A percentile compares a stretch with the other conserved stretches of the same genome.
These are phyloP conservation scores for Malurus cyaneus DNA, from an alignment of 2,113 vertebrate species.

Conservation along the genomic window DNA sequence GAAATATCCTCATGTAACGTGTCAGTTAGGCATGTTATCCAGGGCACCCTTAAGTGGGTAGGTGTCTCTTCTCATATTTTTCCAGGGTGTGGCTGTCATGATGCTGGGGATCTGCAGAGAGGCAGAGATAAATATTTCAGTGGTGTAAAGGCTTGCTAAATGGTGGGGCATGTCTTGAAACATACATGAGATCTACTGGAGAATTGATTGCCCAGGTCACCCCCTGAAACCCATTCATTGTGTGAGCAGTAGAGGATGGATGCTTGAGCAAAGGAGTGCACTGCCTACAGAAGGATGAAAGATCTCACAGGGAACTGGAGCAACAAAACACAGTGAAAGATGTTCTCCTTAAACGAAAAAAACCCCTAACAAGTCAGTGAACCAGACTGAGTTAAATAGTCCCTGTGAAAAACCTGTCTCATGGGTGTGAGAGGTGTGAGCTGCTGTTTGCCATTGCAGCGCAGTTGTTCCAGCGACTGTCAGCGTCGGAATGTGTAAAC, in stretches of 20 bases:
- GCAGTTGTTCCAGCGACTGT: background rate
- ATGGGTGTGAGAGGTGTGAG: background rate
- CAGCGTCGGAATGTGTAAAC: background rate
- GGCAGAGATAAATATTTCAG: background rate
- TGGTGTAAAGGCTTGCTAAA: background rate
- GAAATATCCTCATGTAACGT: background rate
- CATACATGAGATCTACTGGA: background rate
- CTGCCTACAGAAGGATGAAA: background rate
- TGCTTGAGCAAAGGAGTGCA: background rate
- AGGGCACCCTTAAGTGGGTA: background rate
- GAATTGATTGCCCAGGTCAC: background rate
- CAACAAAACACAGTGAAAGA: background rate
- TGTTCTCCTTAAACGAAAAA: background rate
- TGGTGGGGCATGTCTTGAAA: background rate
- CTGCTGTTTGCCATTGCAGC: background rate
- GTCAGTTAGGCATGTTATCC: background rate
- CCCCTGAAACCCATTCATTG: background rate
- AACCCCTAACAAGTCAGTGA: background rate
- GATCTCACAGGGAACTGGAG: background rate
- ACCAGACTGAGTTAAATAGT: background rate
- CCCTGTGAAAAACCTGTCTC: background rate
- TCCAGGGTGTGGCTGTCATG: background rate
- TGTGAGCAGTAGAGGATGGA: background rate
- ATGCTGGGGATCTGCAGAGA: background rate
- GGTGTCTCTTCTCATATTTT: background rate